A percentile compares a stretch with the other conserved stretches of the same genome.
Conservation (phyloP, 2,888 invertebrate species). For the Hypomecis atomaria region DNA sequence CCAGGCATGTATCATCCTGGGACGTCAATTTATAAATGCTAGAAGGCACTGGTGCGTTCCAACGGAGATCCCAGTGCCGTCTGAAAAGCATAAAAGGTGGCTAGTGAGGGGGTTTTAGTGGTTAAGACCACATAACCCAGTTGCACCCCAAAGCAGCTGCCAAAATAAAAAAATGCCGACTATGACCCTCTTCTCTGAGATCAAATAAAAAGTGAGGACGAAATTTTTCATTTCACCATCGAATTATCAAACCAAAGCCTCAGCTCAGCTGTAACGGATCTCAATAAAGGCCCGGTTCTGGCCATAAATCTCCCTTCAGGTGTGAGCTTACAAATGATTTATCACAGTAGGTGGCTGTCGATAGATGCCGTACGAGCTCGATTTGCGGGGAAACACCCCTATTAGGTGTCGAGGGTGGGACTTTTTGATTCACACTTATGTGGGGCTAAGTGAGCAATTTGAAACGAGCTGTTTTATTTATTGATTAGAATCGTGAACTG, state of each 20-base stretch:
- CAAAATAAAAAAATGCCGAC: too few species aligned
- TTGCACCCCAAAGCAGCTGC: too few species aligned
- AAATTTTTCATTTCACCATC: neutral
- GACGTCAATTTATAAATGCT: too few species aligned
- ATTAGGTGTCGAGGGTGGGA: slow-evolving; percentile 28
- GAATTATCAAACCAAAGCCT: slow-evolving; percentile 7
- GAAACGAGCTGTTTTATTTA: neutral
- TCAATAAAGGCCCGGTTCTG: slow-evolving; percentile 28
- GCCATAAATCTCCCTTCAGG: slow-evolving; percentile 41
- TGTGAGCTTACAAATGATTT: slow-evolving; percentile 42
- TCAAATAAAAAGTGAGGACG: too few species aligned
- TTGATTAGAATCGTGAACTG: neutral
- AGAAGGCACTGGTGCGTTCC: too few species aligned
- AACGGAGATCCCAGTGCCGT: too few species aligned
- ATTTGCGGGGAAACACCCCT: slow-evolving; percentile 32
- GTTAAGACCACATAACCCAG: too few species aligned
- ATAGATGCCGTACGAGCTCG: slow-evolving; percentile 38
- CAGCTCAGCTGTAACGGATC: slow-evolving; percentile 14
- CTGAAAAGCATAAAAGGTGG: too few species aligned
- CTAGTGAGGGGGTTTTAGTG: too few species aligned
- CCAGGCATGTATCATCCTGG: too few species aligned
- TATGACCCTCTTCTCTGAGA: too few species aligned
- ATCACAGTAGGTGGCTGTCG: slow-evolving; percentile 35
- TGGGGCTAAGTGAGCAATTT: slow-evolving; percentile 10
- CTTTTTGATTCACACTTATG: slow-evolving; percentile 14